Evolutionary conservation across 2,113 vertebrate genomes (phyloP).

Genomic region (Vimba vimba): DNA sequence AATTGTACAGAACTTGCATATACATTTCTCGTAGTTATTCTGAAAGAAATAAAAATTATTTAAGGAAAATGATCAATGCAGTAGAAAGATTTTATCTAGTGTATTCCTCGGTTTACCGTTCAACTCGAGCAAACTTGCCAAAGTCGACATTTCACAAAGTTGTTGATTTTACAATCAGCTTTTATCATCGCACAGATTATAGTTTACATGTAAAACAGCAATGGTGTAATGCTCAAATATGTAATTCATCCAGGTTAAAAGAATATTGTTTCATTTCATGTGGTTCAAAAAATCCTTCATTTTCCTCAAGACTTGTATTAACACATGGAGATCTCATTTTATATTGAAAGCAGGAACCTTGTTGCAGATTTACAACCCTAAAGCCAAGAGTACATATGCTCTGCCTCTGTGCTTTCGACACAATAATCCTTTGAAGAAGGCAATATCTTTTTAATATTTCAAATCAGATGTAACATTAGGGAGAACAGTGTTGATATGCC

Average conservation of each 20-base stretch:
- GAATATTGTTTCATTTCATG: neutral
- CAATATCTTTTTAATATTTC: neutral
- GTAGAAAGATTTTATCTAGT: conserved; percentile 54
- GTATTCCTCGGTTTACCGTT: conserved; percentile 43
- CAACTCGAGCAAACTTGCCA: conserved; percentile 53
- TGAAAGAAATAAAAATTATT: conserved; percentile 85
- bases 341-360: neutral
- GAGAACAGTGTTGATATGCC: conserved; percentile 4
- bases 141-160: conserved; percentile 44
- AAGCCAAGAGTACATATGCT: neutral
- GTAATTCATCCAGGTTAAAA: neutral
- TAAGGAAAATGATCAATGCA: conserved; percentile 72
- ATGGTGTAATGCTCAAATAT: neutral
- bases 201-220: conserved; percentile 2
- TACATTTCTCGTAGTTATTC: conserved; percentile 80
- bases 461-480: conserved; percentile 1
- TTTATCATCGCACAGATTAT: conserved; percentile 17
- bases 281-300: neutral
- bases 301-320: neutral
- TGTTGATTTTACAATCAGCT: conserved; percentile 9
- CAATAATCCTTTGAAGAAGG: neutral
- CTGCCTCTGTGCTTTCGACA: conserved; percentile 1
- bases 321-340: neutral
- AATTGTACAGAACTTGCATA: conserved; percentile 83
- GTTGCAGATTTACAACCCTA: neutral